Evolutionary conservation across 2,113 vertebrate genomes (phyloP).

Genomic region (Chrysochloris asiatica): DNA sequence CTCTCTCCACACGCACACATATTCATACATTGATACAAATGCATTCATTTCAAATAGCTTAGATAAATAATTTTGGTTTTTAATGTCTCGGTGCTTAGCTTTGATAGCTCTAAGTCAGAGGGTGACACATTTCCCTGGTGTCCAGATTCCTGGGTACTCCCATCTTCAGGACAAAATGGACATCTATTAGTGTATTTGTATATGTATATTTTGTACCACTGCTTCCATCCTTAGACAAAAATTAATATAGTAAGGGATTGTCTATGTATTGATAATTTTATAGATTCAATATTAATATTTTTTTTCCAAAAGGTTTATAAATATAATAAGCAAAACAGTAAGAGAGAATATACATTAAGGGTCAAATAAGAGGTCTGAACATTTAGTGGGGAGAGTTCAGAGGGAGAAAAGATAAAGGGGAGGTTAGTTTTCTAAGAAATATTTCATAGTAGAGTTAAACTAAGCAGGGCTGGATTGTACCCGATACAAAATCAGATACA

Average conservation of each 20-base stretch:
- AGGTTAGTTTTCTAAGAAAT: background rate
- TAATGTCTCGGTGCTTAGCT: background rate
- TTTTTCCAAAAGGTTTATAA: background rate
- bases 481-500: background rate
- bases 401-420: too few species aligned
- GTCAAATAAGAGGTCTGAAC: background rate
- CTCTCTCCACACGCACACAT: background rate
- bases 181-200: background rate
- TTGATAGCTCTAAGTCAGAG: background rate
- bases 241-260: background rate
- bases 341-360: background rate
- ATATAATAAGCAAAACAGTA: conserved; percentile 5
- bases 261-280: background rate
- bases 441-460: background rate
- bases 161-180: background rate
- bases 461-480: background rate
- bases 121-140: background rate
- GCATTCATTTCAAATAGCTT: background rate
- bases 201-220: background rate
- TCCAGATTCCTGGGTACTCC: background rate
- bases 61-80: background rate
- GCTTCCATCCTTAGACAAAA: background rate
- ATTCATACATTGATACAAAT: background rate
- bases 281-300: background rate
- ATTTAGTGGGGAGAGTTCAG: background rate